Evolutionary conservation across 2,888 invertebrate species (phyloP), one percentile per base, ranked within the genome.

Genomic region (Pterostichus madidus): DNA sequence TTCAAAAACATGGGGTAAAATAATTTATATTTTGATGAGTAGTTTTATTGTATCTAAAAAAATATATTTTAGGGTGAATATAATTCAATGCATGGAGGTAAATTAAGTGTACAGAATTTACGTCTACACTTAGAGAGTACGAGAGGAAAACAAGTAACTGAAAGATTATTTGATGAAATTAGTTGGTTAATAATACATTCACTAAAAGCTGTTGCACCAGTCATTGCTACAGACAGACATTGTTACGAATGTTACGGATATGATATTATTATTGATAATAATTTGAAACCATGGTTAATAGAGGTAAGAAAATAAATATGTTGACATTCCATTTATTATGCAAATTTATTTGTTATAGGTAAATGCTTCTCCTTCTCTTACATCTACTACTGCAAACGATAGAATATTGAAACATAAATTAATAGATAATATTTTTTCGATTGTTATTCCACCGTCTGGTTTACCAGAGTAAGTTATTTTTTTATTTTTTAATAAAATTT

Each of bases 181-280:
- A 94, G 94, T 84, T 97, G 96, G 95, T 91, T 97, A 82, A 97
- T 97, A 84, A 96, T 97, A 7, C 98, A 98, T 89, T 98, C 98
- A 0, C 89, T 99, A 84, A 97, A 97, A 90, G 96, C 98, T 2
- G 98, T 98, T 0, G 94, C 97, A 5, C 96, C 97, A 0, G 96
- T 97, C 11, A 97, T 98, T 93, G 96, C 97, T 0, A 98, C 96
- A 86, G 98, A 98, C 90, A 91, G 97, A 77, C 97, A 97, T 89
- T 97, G 97, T 87, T 97, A 96, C 88, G 97, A 97, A 90, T 97
- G 97, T 87, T 99, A 98, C 88, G 98, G 98, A 53, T 98, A 97
- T 88, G 98, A 98, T 88, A 98, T 98, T 77, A 98, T 98, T 86
- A 98, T 98, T 86, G 98, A 98, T 89, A 96, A 97, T 88, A 95